Evolutionary conservation across 2,797 vertebrate genomes (phyloP), one percentile per base, ranked within the genome.

Genomic region (Acanthiza pusilla): DNA sequence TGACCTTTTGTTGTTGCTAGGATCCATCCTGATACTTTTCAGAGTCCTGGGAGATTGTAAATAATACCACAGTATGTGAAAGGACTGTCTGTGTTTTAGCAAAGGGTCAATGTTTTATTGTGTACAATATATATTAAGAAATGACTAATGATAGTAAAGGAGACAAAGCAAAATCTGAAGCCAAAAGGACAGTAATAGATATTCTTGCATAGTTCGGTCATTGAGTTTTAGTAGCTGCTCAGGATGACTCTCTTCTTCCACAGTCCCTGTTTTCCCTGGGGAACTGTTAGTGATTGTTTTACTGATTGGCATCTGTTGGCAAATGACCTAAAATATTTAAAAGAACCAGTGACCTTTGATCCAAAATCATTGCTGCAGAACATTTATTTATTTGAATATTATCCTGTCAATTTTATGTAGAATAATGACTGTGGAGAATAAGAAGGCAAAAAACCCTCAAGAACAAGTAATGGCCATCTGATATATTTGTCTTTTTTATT

Each of bases 1-100:
- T 96, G 96, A 96, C 88, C 91, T 96, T 97, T 96, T 95, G 48
- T 93, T 94, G 36, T 87, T 97, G 68, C 83, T 91, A 67, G 60
- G 70, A 93, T 94, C 68, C 38, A 47, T 94, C 68, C 68, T 88
- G 83, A 86, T 96, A 87, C n/a, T 84, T 94, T 94, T 72, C 63
- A 67, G 73, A 75, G 75, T 80, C 60, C 51, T 90, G 74, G 51
- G 88, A 94, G 80, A 82, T 74, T n/a, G 43, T 81, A 79, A 94
- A 84, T 93, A 89, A 94, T 91, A 91, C 78, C 54, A 34, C 18
- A 77, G 50, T 84, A 87, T 86, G 68, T 86, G 78, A 92, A 94
- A 94, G 66, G 82, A 53, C 54, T 79, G 51, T 61, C 92, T 91
- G 57, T 75, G 67, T 36, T 7, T 66, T 80, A 93, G 65, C 47